Evolutionary conservation across 2,113 vertebrate genomes (phyloP).

Genomic region (Morphnarchus princeps): DNA sequence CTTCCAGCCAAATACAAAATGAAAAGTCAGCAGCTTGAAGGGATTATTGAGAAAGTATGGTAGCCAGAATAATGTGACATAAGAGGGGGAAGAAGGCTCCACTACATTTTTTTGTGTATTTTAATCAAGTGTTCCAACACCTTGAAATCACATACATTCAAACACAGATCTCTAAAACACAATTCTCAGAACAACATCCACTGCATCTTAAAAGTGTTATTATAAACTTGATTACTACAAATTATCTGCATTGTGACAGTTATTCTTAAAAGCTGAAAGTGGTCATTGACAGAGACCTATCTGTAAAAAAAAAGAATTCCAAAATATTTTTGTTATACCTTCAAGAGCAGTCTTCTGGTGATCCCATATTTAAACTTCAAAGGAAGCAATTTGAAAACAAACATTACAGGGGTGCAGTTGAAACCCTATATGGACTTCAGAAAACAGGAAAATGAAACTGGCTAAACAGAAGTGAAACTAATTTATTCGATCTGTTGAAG

Average conservation of each 20-base stretch:
- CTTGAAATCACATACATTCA: fast-evolving
- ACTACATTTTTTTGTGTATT: neutral
- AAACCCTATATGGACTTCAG: fast-evolving
- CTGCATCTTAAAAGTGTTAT: neutral
- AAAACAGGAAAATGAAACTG: neutral
- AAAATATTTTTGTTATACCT: neutral
- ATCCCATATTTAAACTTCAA: neutral
- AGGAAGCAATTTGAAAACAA: neutral
- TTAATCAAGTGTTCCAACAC: neutral
- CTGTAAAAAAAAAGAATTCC: neutral
- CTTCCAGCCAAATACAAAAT: constrained; percentile 17
- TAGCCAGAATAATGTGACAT: neutral
- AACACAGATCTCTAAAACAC: neutral
- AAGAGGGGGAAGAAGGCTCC: neutral
- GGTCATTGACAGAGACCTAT: fast-evolving
- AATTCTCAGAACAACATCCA: neutral
- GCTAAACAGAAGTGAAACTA: neutral
- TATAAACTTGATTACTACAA: neutral
- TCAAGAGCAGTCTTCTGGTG: too few relatives aligned
- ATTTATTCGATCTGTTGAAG: neutral
- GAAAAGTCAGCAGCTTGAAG: constrained; percentile 38
- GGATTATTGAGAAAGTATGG: neutral
- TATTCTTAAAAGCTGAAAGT: neutral
- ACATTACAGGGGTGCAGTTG: neutral
- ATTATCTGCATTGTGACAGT: neutral